A percentile compares a stretch with the other conserved stretches of the same genome.
Evolutionary conservation across 2,113 vertebrate species (phyloP).

Genomic region (Lycocorax pyrrhopterus): DNA sequence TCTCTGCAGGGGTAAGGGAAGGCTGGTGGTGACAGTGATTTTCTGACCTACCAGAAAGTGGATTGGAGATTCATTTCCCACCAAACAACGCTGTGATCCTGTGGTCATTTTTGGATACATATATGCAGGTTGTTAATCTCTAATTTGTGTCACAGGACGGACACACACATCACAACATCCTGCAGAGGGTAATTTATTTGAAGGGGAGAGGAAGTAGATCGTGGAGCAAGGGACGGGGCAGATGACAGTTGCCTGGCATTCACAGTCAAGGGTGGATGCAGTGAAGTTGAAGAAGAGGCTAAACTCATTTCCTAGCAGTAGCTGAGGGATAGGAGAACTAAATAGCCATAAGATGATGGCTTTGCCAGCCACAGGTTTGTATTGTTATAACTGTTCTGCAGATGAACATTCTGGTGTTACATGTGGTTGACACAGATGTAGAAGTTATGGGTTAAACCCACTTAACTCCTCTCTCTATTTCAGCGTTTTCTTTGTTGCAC

Average conservation of each 20-base stretch:
- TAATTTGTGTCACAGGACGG: neutral
- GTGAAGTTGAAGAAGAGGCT: neutral
- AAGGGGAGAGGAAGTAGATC: neutral
- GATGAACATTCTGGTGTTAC: neutral
- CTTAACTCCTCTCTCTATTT: neutral
- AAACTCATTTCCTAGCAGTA: neutral
- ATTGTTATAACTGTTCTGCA: neutral
- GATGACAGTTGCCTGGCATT: neutral
- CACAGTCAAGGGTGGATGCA: neutral
- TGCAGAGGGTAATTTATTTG: neutral
- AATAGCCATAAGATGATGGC: neutral
- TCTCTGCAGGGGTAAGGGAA: neutral
- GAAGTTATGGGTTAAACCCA: neutral
- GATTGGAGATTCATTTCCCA: neutral
- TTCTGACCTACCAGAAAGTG: neutral
- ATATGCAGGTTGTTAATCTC: neutral
- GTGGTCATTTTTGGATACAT: neutral
- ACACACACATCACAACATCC: neutral
- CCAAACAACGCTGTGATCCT: neutral
- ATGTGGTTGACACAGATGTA: slow-evolving; percentile 8
- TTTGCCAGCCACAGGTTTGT: slow-evolving; percentile 1
- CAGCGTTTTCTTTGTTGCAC: neutral
- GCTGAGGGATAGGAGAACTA: neutral
- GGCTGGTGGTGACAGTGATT: neutral
- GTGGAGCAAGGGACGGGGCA: neutral